phyloP scores from a whole-genome alignment of 2,888 invertebrate genomes.

The Lithophane semibrunnea region DNA sequence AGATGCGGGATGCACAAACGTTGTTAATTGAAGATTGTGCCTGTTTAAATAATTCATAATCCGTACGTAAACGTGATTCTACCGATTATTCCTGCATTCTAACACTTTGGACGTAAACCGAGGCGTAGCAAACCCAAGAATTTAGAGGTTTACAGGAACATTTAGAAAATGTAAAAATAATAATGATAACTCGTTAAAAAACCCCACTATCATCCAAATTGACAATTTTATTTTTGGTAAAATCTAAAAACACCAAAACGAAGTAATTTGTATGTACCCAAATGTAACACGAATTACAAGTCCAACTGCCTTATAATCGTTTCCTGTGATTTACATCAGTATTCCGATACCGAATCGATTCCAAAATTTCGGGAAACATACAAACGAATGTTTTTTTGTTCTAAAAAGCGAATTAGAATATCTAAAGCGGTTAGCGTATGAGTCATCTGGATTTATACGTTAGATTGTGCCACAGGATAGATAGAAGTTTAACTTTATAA shows the following conservation, averaged over 20 bases:
- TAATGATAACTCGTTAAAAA: background rate
- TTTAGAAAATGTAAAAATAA: background rate
- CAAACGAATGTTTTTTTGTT: slow-evolving; percentile 38
- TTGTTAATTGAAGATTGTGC: too few relatives aligned
- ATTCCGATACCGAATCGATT: slow-evolving; percentile 34
- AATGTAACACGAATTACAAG: slow-evolving; percentile 45
- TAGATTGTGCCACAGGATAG: slow-evolving; percentile 4
- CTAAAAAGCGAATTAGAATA: slow-evolving; percentile 59
- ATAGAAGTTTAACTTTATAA: slow-evolving; percentile 43
- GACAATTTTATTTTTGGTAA: background rate
- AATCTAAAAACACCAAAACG: slow-evolving; percentile 14
- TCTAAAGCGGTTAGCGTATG: slow-evolving; percentile 40
- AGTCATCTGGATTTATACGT: slow-evolving; percentile 58
- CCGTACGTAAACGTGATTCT: too few relatives aligned
- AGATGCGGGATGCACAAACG: too few relatives aligned
- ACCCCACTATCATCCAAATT: too few relatives aligned
- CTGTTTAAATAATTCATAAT: too few relatives aligned
- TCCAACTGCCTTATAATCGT: slow-evolving; percentile 52
- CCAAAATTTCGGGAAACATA: slow-evolving; percentile 57
- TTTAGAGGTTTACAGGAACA: background rate
- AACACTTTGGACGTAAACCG: background rate
- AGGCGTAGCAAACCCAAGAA: background rate
- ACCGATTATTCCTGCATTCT: background rate
- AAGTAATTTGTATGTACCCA: slow-evolving; percentile 53
- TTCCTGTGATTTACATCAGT: slow-evolving; percentile 56